Base-by-base conservation (phyloP, 2,888 invertebrate species). In the Danaus chrysippus region DNA sequence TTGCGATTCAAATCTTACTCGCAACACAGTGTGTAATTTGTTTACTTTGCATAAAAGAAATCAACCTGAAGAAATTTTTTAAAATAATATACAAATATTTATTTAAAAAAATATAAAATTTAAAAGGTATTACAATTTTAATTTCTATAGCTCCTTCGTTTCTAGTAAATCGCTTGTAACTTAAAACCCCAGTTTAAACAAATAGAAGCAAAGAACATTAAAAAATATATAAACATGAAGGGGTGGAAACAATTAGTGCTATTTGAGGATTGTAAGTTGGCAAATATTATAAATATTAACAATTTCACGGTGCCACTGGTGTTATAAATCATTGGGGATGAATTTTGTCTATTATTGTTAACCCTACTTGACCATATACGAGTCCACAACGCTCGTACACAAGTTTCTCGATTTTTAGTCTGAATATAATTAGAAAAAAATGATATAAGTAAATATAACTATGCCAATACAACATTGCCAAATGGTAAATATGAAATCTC, bases 201-300 rank as follows among this genome's bases (percentile, higher is more conserved):
- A 74, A 72, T 68, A 71, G 57, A 17, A 62, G 69, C 65, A 69
- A 63, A 70, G 66, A 71, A 70, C 66, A 66, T 65, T 71, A 74
- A 76, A 80, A 81, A 81, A 75, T 71, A 66, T 73, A 78, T 78
- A 82, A 77, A 77, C 49, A 49, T 68, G 72, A 56, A 74, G 74
- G 82, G 81, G 81, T 78, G 81, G 71, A 73, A 75, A 79, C 78
- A 78, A 76, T 75, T 66, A 70, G 61, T 65, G 61, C 56, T 71
- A 71, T 74, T 70, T 65, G 67, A 72, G 81, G 81, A 78, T 78
- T 73, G 76, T 68, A 74, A 79, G 78, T 78, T 70, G 69, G 76
- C 83, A 86, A 87, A 87, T 85, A 85, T 78, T 79, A 81, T 82
- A 79, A 81, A 81, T 81, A 86, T 83, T 82, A 83, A 82, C 83